A percentile compares a stretch with the other conserved stretches of the same genome.
phyloP scores from a whole-genome alignment of 92 coral and sea anemone species.

The Umimayanthus kanabou region DNA sequence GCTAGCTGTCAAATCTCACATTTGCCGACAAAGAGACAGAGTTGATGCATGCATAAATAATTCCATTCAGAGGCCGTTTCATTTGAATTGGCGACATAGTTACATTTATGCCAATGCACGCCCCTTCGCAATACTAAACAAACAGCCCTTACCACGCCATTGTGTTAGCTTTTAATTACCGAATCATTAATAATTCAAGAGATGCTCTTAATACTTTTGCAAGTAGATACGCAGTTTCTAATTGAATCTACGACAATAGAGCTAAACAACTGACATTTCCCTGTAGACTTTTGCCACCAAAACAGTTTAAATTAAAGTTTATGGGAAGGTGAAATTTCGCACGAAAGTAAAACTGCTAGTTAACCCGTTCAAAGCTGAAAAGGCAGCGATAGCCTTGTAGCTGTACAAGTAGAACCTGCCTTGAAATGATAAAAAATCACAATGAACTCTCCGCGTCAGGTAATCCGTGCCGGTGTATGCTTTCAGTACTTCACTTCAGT shows the following conservation, averaged over 20 bases:
- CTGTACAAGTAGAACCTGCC: neutral
- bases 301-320: conserved; percentile 35
- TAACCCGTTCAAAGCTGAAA: neutral
- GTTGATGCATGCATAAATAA: conserved; percentile 40
- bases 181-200: conserved; percentile 63
- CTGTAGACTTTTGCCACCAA: conserved; percentile 52
- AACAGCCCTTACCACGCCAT: conserved; percentile 35
- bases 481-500: neutral
- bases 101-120: conserved; percentile 52
- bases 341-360: conserved; percentile 6
- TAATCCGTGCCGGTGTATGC: conserved; percentile 12
- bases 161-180: conserved; percentile 64
- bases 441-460: neutral
- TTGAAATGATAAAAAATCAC: neutral
- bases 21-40: conserved; percentile 43
- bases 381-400: neutral
- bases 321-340: neutral
- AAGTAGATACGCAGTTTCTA: conserved; percentile 66
- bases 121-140: conserved; percentile 35
- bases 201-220: conserved; percentile 42
- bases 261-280: conserved; percentile 57
- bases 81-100: conserved; percentile 67
- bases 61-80: conserved; percentile 39
- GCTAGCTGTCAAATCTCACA: conserved; percentile 17
- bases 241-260: conserved; percentile 58